Evolutionary conservation across 1,140 invertebrate species (phyloP).

Genomic region (Drosophila santomea): DNA sequence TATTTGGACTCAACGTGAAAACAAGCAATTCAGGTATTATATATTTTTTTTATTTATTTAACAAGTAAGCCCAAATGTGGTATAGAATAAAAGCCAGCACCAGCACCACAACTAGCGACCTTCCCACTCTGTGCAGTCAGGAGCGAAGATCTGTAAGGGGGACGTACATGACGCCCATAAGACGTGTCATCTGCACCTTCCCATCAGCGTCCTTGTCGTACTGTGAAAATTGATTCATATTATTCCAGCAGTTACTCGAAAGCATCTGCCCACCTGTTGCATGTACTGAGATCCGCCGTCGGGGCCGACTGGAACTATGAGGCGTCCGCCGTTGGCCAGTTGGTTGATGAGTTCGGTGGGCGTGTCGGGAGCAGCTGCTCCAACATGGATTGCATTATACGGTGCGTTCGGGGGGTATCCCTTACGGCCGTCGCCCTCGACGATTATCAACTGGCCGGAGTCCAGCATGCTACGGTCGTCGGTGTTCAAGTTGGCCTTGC

Average conservation of each 20-base stretch:
- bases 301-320: constrained; percentile 96
- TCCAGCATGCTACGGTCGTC: constrained; percentile 90
- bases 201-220: constrained; percentile 96
- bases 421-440: constrained; percentile 93
- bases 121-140: constrained; percentile 57
- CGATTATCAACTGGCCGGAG: constrained; percentile 88
- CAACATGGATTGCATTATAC: constrained; percentile 90
- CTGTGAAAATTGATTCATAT: constrained; percentile 75
- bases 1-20: constrained; percentile 22
- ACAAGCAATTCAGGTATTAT: constrained; percentile 24
- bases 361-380: constrained; percentile 93
- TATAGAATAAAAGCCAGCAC: constrained; percentile 43
- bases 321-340: constrained; percentile 91
- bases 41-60: constrained; percentile 1
- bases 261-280: constrained; percentile 86
- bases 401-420: constrained; percentile 91
- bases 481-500: constrained; percentile 91
- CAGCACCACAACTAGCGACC: constrained; percentile 32
- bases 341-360: constrained; percentile 90
- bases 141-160: constrained; percentile 92
- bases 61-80: constrained; percentile 39
- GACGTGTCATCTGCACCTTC: constrained; percentile 89
- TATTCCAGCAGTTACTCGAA: too few species aligned
- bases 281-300: constrained; percentile 93
- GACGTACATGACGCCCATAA: constrained; percentile 99